Conservation (phyloP, 2,113 vertebrate genomes). For the Pantherophis guttatus region DNA sequence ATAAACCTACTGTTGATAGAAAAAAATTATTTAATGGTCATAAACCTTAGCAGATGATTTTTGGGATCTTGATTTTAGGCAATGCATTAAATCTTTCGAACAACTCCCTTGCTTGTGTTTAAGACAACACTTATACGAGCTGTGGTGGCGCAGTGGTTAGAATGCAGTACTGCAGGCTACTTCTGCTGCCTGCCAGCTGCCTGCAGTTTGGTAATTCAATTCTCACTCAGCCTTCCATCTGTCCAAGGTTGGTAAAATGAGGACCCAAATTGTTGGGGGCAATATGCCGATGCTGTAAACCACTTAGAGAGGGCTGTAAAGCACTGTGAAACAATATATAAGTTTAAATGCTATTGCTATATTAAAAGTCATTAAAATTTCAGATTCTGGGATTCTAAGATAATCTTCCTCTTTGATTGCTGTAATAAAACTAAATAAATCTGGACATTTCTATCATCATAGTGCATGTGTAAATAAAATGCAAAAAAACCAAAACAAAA, state of each 20-base stretch:
- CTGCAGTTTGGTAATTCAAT: too few species aligned
- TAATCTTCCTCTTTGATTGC: neutral
- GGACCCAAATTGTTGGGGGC: too few species aligned
- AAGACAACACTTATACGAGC: neutral
- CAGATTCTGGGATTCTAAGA: neutral
- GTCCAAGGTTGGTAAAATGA: too few species aligned
- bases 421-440: neutral
- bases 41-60: neutral
- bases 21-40: neutral
- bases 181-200: too few species aligned
- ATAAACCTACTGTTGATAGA: neutral
- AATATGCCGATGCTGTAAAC: too few species aligned
- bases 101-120: neutral
- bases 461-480: neutral
- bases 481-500: neutral
- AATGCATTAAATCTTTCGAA: neutral
- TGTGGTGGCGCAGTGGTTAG: too few species aligned
- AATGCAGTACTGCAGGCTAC: too few species aligned
- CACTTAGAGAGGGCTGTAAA: too few species aligned
- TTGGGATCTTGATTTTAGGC: neutral
- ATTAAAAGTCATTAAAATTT: neutral
- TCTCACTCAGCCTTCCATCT: too few species aligned
- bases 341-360: too few species aligned
- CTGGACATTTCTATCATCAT: neutral
- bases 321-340: too few species aligned